These are phyloP conservation scores for Eptatretus atami DNA, from an alignment of 2,797 vertebrate genomes.

Conservation along the genomic window DNA sequence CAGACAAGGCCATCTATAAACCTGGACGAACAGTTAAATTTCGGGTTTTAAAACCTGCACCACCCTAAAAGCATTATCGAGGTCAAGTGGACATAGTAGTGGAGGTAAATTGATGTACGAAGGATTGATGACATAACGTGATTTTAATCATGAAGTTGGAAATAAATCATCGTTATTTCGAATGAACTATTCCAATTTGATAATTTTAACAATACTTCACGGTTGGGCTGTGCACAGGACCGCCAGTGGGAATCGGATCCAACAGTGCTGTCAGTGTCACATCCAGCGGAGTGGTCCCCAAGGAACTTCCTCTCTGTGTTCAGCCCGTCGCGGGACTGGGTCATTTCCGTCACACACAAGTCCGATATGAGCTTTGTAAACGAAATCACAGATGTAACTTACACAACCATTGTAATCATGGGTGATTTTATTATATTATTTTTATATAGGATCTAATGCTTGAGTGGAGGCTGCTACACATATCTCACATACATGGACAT, in stretches of 20 bases:
- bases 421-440: no score
- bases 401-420: no score
- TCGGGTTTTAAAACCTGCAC: conserved; percentile 16
- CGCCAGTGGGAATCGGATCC: conserved; percentile 31
- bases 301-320: conserved; percentile 28
- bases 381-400: no score
- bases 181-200: no score
- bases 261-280: conserved; percentile 28
- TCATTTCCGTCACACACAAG: conserved; percentile 12
- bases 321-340: conserved; percentile 42
- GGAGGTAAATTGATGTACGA: conserved; percentile 14
- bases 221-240: conserved; percentile 20
- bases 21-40: conserved; percentile 22
- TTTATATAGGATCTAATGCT: no score
- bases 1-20: conserved; percentile 22
- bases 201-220: no score
- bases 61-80: conserved; percentile 19
- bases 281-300: conserved; percentile 23
- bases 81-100: conserved; percentile 15
- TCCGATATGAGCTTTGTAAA: background rate
- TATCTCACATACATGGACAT: no score
- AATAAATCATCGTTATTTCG: no score
- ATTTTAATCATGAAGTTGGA: no score
- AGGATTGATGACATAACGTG: background rate
- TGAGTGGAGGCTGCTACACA: no score